A percentile compares a stretch with the other conserved stretches of the same genome.
Evolutionary conservation across 2,113 vertebrate genomes (phyloP).

Genomic region (Hystrix cristata): DNA sequence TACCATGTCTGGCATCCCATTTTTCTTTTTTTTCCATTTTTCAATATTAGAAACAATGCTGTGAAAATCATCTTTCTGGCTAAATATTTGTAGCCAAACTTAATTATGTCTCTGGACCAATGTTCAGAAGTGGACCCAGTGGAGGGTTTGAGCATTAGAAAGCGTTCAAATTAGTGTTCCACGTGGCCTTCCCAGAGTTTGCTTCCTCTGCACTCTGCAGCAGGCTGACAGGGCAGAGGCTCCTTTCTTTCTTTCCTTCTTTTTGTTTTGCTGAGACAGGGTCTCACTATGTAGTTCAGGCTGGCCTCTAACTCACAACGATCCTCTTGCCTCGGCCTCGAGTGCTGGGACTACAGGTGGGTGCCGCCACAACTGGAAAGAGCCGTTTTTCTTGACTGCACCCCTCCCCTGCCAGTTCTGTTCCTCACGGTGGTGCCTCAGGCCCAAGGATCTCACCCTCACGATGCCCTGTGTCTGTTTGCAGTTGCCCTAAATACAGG

Average conservation of each 20-base stretch:
- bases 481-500: neutral
- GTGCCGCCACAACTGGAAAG: too few relatives aligned
- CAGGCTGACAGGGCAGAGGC: neutral
- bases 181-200: neutral
- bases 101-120: neutral
- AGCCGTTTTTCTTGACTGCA: too few relatives aligned
- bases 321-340: too few relatives aligned
- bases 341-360: too few relatives aligned
- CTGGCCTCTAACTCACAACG: too few relatives aligned
- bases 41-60: neutral
- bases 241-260: too few relatives aligned
- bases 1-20: neutral
- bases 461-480: neutral
- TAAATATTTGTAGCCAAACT: neutral
- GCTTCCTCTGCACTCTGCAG: neutral
- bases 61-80: neutral
- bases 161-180: neutral
- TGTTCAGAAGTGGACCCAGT: neutral
- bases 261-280: too few relatives aligned
- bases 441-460: neutral
- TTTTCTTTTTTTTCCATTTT: neutral
- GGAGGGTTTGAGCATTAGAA: neutral
- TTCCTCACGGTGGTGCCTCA: neutral
- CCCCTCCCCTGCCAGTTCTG: neutral
- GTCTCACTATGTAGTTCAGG: too few relatives aligned